Conservation (phyloP, 92 coral and sea anemone species). For the Paragorgia papillata region DNA sequence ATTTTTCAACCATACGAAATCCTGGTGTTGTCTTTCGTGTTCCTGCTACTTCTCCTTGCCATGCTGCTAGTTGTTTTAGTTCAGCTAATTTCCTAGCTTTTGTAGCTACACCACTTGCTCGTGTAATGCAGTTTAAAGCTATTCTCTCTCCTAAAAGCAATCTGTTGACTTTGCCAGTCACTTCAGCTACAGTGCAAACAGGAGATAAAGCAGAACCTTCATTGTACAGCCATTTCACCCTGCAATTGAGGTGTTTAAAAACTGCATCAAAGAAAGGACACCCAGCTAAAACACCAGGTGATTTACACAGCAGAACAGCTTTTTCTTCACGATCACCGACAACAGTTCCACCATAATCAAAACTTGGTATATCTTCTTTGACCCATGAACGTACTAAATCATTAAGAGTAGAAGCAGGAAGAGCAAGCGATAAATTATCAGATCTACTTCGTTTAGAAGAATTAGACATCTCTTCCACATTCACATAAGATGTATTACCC, state of each 20-base stretch:
- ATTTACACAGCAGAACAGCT: slow-evolving; percentile 88
- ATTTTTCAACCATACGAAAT: slow-evolving; percentile 92
- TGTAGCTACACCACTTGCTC: slow-evolving; percentile 96
- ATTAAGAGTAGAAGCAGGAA: slow-evolving; percentile 60
- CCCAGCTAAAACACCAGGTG: slow-evolving; percentile 89
- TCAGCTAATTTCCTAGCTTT: slow-evolving; percentile 68
- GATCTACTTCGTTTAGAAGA: neutral
- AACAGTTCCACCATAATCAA: slow-evolving; percentile 90
- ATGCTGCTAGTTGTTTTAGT: slow-evolving; percentile 62
- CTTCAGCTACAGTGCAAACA: slow-evolving; percentile 72
- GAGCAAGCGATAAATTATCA: slow-evolving; percentile 46
- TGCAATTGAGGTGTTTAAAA: slow-evolving; percentile 87
- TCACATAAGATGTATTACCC: neutral
- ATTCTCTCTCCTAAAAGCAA: slow-evolving; percentile 87
- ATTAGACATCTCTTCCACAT: slow-evolving; percentile 26
- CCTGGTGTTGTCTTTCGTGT: slow-evolving; percentile 98
- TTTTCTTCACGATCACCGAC: slow-evolving; percentile 85
- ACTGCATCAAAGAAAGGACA: slow-evolving; percentile 94
- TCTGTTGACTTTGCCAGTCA: slow-evolving; percentile 87
- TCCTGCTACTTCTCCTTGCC: slow-evolving; percentile 97
- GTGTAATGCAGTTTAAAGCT: slow-evolving; percentile 86
- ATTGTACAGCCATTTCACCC: slow-evolving; percentile 75
- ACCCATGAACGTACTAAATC: slow-evolving; percentile 78
- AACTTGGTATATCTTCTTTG: slow-evolving; percentile 84
- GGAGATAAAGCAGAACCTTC: slow-evolving; percentile 81